phyloP scores from a whole-genome alignment of 2,113 vertebrate species.

The Carollia perspicillata region DNA sequence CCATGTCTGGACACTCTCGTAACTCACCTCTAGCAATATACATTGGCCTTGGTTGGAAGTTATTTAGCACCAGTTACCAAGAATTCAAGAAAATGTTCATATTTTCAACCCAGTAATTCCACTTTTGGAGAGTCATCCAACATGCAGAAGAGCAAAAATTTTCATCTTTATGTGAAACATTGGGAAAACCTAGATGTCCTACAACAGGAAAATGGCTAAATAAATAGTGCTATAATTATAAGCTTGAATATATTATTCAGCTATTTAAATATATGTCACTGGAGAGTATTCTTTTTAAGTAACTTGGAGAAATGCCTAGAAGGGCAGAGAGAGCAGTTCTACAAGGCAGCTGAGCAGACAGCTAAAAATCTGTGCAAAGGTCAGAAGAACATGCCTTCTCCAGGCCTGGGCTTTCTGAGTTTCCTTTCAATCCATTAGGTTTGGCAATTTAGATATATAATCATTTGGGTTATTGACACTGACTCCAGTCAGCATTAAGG shows the following conservation, averaged over 20 bases:
- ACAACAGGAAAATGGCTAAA: not conserved
- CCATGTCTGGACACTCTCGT: not conserved
- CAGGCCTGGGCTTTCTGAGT: not conserved
- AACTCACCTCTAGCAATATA: not conserved
- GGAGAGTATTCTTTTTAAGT: not conserved
- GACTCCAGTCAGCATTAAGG: not conserved
- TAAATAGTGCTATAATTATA: not conserved
- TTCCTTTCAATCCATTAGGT: not conserved
- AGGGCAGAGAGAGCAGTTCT: not conserved
- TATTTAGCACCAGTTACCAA: not conserved
- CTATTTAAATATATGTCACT: not conserved
- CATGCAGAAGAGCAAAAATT: not conserved
- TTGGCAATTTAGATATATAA: not conserved
- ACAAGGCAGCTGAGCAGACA: not conserved
- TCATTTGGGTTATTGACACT: not conserved
- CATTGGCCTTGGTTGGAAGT: not conserved
- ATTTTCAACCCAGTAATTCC: not conserved
- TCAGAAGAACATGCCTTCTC: not conserved
- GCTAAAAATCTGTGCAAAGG: not conserved
- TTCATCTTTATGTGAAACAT: slow-evolving; percentile 7
- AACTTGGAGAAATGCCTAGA: not conserved
- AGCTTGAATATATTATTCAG: not conserved
- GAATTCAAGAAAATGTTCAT: not conserved
- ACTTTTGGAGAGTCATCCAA: not conserved
- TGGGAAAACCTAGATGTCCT: not conserved